These are phyloP conservation scores for Maylandia zebra DNA, from an alignment of 2,113 vertebrate genomes.

Conservation along the genomic window DNA sequence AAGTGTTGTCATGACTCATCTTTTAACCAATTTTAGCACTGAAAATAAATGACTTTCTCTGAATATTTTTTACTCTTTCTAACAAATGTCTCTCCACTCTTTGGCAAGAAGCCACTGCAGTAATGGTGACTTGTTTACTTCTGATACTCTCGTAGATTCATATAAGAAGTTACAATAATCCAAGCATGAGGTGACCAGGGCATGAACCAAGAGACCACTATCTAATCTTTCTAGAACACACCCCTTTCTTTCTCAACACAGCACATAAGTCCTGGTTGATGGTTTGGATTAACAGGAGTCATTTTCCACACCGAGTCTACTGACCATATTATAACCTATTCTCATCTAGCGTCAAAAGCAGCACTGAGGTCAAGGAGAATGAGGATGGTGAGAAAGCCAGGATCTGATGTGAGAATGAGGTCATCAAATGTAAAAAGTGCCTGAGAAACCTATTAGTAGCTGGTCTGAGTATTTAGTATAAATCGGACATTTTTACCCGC, in stretches of 20 bases:
- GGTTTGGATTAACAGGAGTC: neutral
- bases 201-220: neutral
- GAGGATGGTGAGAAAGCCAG: neutral
- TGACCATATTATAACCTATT: neutral
- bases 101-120: neutral
- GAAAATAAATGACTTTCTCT: neutral
- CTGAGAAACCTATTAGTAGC: neutral
- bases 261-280: neutral
- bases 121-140: fast-evolving
- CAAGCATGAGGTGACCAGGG: neutral
- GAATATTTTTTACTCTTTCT: neutral
- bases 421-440: neutral
- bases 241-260: neutral
- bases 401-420: neutral
- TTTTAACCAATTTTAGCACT: neutral
- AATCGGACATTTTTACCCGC: slow-evolving; percentile 57
- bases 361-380: neutral
- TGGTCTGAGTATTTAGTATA: neutral
- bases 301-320: neutral
- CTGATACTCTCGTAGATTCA: neutral
- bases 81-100: neutral
- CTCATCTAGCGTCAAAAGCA: neutral
- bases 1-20: neutral
- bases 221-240: neutral
- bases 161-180: neutral